Evolutionary conservation across 1,140 invertebrate species (phyloP), one percentile per base, ranked within the genome.

Genomic region (Proales similis): DNA sequence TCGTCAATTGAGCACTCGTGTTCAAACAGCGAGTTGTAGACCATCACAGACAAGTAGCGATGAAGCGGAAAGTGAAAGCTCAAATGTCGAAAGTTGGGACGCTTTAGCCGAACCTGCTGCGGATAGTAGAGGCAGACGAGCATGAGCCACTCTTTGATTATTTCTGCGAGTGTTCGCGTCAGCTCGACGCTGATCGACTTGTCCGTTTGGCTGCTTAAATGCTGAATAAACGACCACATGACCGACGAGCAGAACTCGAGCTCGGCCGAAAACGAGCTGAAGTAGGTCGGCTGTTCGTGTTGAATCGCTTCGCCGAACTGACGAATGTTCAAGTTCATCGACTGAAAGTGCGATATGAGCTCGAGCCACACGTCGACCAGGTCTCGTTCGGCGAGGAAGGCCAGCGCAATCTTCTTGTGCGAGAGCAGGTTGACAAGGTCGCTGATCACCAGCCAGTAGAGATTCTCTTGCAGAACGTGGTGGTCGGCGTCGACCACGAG

Each of bases 371-470:
- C 86, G 68, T 88, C 82, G 19, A 94, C 79, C 12, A 95, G 80
- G 60, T 82, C 81, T 68, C 85, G 82, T 71, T 95, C 87, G 43
- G 82, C 81, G 72, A 95, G 82, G 73, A 96, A 95, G 67, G 86
- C 83, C 63, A 88, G 72, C 0, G 90, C 90, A 14, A 96, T 87
- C 9, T 85, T 86, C 66, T 84, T 81, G 74, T 96, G 92, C 0
- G 88, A 90, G 1, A 97, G 78, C n/a, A 96, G 86, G 75, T 95
- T 96, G 71, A 94, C 95, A 32, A 97, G 82, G 79, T 97, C 92
- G 0, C 89, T 93, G 32, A 96, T 88, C 2, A 95, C 78, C 9
- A 92, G 90, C 91, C 91, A 96, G 76, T 94, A 96, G 77, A 90
- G 93, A 75, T 96, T 92, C 70, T 94, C 88, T 74, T 90, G 92